These are phyloP conservation scores for Gari tellinella DNA, from an alignment of 2,888 invertebrate species.

Conservation along the genomic window DNA sequence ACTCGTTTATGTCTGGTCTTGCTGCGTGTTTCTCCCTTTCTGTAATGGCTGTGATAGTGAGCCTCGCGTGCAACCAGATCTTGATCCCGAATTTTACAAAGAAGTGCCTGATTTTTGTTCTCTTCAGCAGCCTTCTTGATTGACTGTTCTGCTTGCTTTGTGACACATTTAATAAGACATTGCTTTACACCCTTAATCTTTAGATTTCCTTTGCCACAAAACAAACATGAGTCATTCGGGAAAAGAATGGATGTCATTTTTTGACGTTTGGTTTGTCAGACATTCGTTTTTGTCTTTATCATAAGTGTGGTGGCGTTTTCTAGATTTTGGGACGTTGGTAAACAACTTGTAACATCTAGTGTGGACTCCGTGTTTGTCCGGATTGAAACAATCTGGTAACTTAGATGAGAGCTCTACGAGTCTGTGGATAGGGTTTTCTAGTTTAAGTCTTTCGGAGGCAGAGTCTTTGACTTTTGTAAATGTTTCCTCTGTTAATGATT, in stretches of 20 bases:
- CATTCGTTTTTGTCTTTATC: too few relatives aligned
- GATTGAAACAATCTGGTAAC: background rate
- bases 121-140: constrained; percentile 18
- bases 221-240: constrained; percentile 30
- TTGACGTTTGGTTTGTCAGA: too few relatives aligned
- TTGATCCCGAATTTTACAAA: constrained; percentile 17
- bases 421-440: too few relatives aligned
- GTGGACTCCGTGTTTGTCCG: background rate
- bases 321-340: background rate
- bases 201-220: constrained; percentile 35
- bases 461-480: background rate
- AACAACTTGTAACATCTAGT: constrained; percentile 4
- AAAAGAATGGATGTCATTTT: constrained; percentile 19
- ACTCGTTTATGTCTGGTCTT: constrained; percentile 5
- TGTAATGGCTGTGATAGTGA: constrained; percentile 26
- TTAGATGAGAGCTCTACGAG: too few relatives aligned
- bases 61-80: constrained; percentile 33
- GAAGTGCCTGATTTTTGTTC: constrained; percentile 16
- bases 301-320: background rate
- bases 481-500: background rate
- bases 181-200: constrained; percentile 26
- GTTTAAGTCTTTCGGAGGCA: too few relatives aligned
- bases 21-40: constrained; percentile 20
- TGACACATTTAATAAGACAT: constrained; percentile 30
- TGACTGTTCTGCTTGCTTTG: constrained; percentile 32